These are phyloP conservation scores for Eumacrocentrus americanus DNA, from an alignment of 2,888 invertebrate species.

Conservation along the genomic window DNA sequence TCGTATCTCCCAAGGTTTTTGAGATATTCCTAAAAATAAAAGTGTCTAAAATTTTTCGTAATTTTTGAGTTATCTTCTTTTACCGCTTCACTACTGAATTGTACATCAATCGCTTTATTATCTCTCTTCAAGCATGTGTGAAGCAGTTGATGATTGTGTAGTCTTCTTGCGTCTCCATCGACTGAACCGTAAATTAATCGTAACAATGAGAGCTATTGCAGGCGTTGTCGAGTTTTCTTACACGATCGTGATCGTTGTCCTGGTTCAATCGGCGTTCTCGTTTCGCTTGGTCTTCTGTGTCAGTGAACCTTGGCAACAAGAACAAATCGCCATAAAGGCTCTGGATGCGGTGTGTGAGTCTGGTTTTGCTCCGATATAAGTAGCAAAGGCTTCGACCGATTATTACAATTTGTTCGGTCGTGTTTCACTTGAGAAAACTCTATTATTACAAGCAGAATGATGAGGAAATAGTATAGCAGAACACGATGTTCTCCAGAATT, in stretches of 20 bases:
- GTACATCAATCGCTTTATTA: neutral
- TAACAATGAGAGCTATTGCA: neutral
- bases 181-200: conserved; percentile 19
- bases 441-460: neutral
- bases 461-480: conserved; percentile 4
- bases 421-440: neutral
- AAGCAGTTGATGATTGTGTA: conserved; percentile 25
- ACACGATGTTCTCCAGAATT: neutral
- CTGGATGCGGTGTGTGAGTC: conserved; percentile 23
- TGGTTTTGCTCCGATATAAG: conserved; percentile 20
- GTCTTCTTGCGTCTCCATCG: conserved; percentile 1
- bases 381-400: conserved; percentile 28
- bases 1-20: too few relatives aligned
- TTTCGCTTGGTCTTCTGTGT: conserved; percentile 35
- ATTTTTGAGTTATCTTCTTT: too few relatives aligned
- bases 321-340: conserved; percentile 33
- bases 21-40: too few relatives aligned
- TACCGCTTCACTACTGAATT: too few relatives aligned
- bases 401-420: neutral
- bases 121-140: conserved; percentile 9
- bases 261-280: conserved; percentile 24
- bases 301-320: conserved; percentile 38
- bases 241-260: conserved; percentile 28
- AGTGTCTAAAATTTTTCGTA: too few relatives aligned
- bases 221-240: neutral